Conservation (phyloP, 1,140 invertebrate species). For the Muscidifurax raptorellus region DNA sequence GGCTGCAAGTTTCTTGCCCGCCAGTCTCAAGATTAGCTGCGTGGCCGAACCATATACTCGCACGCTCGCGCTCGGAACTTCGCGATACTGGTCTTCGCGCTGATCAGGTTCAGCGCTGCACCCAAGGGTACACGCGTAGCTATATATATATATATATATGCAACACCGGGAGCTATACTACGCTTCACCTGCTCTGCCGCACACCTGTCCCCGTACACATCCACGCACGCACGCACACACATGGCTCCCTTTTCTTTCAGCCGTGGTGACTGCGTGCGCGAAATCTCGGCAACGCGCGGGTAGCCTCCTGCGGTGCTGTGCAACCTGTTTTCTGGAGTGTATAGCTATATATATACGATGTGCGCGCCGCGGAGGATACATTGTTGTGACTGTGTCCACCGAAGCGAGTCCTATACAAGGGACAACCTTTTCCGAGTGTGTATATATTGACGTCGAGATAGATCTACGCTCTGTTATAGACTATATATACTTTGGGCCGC, state of each 20-base stretch:
- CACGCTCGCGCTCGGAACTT: no score
- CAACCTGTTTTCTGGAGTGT: slow-evolving; percentile 63
- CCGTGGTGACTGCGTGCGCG: slow-evolving; percentile 2
- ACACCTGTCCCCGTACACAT: not conserved
- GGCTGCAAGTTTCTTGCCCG: no score
- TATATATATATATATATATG: no score
- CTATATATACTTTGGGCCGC: no score
- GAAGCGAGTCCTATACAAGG: slow-evolving; percentile 25
- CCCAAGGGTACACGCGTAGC: no score
- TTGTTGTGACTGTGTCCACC: slow-evolving; percentile 62
- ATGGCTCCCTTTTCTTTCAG: not conserved
- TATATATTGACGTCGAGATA: no score
- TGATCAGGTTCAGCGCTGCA: no score
- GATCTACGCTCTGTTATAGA: no score
- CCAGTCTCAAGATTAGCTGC: no score
- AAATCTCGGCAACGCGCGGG: slow-evolving; percentile 15
- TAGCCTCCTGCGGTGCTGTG: slow-evolving; percentile 59
- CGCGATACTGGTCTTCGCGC: no score
- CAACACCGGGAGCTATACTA: not conserved
- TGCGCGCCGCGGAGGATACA: slow-evolving; percentile 63
- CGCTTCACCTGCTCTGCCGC: slow-evolving; percentile 3
- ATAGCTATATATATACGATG: slow-evolving; percentile 65
- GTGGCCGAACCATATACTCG: no score
- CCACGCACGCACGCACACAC: not conserved
- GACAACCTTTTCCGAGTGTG: not conserved